These are phyloP conservation scores for Varanus salvator DNA, from an alignment of 2,113 vertebrate genomes.

Conservation along the genomic window DNA sequence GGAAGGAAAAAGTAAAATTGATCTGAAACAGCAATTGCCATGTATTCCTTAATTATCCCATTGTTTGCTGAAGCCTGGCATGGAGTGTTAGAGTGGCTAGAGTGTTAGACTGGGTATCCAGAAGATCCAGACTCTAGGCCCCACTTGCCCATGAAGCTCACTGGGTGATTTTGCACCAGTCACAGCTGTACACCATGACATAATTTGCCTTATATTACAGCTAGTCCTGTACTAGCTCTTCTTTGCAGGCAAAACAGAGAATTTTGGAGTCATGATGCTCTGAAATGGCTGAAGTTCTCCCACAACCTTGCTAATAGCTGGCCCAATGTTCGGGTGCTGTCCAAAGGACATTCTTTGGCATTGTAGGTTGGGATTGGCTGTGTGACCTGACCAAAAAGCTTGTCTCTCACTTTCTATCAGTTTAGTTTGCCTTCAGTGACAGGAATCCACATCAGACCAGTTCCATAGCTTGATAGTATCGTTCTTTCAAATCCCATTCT, in stretches of 20 bases:
- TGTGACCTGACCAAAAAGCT: not conserved
- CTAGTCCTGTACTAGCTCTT: no score
- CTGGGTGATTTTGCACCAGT: no score
- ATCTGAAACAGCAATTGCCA: not conserved
- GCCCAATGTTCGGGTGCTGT: not conserved
- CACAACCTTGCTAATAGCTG: not conserved
- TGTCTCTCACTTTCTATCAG: not conserved
- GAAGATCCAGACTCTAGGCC: no score
- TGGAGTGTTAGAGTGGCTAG: no score
- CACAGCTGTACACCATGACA: no score
- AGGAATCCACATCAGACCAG: not conserved
- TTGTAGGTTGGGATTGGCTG: not conserved
- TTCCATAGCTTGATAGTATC: not conserved
- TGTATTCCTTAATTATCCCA: constrained; percentile 34
- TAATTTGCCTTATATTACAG: no score
- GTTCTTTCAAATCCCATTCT: not conserved
- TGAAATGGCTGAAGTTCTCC: no score
- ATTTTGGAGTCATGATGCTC: no score
- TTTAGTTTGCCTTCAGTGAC: not conserved
- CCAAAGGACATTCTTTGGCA: not conserved
- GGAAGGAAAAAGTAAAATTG: not conserved
- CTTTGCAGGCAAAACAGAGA: no score
- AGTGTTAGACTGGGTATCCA: no score
- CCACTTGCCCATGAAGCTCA: no score
- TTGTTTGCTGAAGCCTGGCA: not conserved